Conservation (phyloP, 2,888 invertebrate species). For the Synergus laeviventris region DNA sequence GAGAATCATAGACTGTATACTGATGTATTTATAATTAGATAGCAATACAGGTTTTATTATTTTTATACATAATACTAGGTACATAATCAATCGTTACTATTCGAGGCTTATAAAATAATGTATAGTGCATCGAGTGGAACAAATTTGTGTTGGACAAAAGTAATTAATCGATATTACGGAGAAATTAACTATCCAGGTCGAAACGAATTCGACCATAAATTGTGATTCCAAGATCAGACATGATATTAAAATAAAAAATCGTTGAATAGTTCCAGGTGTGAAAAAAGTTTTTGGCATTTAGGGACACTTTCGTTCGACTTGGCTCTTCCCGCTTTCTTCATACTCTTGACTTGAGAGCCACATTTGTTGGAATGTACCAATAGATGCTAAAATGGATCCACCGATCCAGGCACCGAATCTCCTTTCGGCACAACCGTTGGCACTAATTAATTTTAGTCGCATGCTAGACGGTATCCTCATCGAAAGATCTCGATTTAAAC, state of each 20-base stretch:
- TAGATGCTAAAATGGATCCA: constrained; percentile 97
- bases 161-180: neutral
- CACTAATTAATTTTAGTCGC: constrained; percentile 94
- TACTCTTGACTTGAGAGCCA: constrained; percentile 99
- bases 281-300: constrained; percentile 74
- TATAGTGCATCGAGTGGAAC: no score
- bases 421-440: constrained; percentile 93
- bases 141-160: no score
- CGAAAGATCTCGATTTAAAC: constrained; percentile 91
- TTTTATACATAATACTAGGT: constrained; percentile 40
- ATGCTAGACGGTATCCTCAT: constrained; percentile 94
- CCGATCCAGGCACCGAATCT: constrained; percentile 99
- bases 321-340: constrained; percentile 97
- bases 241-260: constrained; percentile 6
- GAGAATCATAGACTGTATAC: neutral
- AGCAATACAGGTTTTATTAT: constrained; percentile 32
- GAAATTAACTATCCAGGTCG: neutral
- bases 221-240: constrained; percentile 12
- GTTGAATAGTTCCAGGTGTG: constrained; percentile 18
- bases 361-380: constrained; percentile 99
- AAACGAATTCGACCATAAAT: neutral
- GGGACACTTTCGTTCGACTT: constrained; percentile 97
- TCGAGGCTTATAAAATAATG: constrained; percentile 22
- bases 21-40: neutral
- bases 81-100: constrained; percentile 3